phyloP scores from a whole-genome alignment of 1,140 invertebrate genomes.

The Aphelinus atriplicis region DNA sequence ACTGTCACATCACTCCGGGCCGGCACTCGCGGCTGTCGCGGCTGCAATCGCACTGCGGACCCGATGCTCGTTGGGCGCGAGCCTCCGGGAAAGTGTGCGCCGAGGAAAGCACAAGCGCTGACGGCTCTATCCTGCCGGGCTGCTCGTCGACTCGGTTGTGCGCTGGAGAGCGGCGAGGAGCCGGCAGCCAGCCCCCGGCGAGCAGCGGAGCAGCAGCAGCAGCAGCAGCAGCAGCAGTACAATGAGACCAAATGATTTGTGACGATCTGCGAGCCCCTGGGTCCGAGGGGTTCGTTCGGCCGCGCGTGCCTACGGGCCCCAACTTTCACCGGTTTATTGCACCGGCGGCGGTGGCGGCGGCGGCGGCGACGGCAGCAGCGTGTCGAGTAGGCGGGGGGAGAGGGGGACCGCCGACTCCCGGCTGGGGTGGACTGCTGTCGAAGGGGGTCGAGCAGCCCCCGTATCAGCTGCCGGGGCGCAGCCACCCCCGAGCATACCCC shows the following conservation, averaged over 20 bases:
- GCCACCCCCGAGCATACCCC: constrained; percentile 58
- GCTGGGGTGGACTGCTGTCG: background rate
- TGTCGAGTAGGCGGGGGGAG: background rate
- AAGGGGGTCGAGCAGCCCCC: constrained; percentile 40
- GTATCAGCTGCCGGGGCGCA: constrained; percentile 54
- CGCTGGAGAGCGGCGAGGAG: background rate
- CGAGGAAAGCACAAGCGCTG: background rate
- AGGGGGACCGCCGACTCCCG: background rate
- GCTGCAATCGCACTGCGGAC: too few relatives aligned
- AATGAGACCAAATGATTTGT: constrained; percentile 55
- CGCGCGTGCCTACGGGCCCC: constrained; percentile 59
- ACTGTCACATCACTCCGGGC: too few relatives aligned
- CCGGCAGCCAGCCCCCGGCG: too few relatives aligned
- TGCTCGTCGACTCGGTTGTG: constrained; percentile 26
- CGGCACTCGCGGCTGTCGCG: too few relatives aligned
- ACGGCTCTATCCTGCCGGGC: constrained; percentile 24
- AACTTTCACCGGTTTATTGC: constrained; percentile 58
- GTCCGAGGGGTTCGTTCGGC: constrained; percentile 43
- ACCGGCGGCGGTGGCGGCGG: constrained; percentile 33
- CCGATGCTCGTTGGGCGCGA: too few relatives aligned
- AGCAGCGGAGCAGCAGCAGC: constrained; percentile 1
- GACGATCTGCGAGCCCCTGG: constrained; percentile 44
- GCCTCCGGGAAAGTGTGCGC: background rate
- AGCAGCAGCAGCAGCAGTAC: constrained; percentile 37
- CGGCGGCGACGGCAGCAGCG: background rate